phyloP scores from a whole-genome alignment of 2,888 invertebrate species.

The Sinodicranocentrus sp. region DNA sequence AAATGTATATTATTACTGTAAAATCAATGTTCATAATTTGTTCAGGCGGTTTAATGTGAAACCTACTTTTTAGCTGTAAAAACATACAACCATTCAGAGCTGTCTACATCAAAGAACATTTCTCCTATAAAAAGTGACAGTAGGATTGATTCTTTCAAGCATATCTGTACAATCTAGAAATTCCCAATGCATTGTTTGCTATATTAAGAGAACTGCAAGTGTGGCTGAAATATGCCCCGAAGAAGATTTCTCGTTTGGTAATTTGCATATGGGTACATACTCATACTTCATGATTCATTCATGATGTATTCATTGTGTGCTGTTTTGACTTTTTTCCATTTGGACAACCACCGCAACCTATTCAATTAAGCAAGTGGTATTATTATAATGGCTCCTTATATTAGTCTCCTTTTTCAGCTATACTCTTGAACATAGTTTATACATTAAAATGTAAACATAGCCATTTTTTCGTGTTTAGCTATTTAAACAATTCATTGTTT shows the following conservation, averaged over 20 bases:
- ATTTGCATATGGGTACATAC: too few species aligned
- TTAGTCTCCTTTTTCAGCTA: neutral
- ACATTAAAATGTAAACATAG: neutral
- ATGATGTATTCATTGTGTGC: too few species aligned
- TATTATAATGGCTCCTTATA: too few species aligned
- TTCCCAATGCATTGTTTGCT: neutral
- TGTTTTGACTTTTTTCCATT: too few species aligned
- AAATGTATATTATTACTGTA: neutral
- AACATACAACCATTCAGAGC: neutral
- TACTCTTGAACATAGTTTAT: neutral
- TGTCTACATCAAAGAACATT: neutral
- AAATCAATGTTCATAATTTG: slow-evolving; percentile 9
- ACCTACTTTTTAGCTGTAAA: neutral
- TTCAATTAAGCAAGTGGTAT: too few species aligned
- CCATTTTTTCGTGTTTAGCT: slow-evolving; percentile 15
- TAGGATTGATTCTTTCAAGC: neutral
- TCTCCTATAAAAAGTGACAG: slow-evolving; percentile 14
- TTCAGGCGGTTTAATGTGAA: neutral
- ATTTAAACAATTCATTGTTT: slow-evolving; percentile 25
- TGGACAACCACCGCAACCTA: too few species aligned
- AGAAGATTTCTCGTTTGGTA: too few species aligned
- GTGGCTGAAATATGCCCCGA: too few species aligned
- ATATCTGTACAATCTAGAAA: neutral
- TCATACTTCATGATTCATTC: too few species aligned
- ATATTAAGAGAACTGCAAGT: too few species aligned